Evolutionary conservation across 1,140 invertebrate genomes (phyloP).

Genomic region (Idris sp.): DNA sequence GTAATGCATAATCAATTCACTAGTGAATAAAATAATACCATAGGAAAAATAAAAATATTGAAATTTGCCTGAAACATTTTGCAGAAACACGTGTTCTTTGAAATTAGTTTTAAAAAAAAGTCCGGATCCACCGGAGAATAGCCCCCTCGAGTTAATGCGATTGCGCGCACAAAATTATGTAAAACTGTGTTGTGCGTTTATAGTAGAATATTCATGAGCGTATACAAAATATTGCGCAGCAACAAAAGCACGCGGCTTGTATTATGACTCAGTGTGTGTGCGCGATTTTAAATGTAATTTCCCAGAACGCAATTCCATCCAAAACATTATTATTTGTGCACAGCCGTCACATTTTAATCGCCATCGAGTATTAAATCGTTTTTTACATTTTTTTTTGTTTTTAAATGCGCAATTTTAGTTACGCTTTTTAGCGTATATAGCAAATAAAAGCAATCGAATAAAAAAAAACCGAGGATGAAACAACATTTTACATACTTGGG

Average conservation of each 20-base stretch:
- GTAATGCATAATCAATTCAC: no score
- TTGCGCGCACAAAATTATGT: constrained; percentile 26
- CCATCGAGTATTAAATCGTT: background rate
- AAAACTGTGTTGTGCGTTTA: constrained; percentile 28
- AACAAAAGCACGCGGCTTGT: constrained; percentile 3
- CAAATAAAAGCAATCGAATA: no score
- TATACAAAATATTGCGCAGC: constrained; percentile 1
- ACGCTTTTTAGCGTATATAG: no score
- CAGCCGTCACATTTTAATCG: background rate
- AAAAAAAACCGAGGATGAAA: no score
- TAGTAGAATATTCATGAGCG: constrained; percentile 27
- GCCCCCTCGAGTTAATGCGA: constrained; percentile 12
- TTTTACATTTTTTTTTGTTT: no score
- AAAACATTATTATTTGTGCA: background rate
- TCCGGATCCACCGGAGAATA: background rate
- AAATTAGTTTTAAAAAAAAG: constrained; percentile 21
- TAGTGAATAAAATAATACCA: no score
- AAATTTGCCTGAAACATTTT: constrained; percentile 1
- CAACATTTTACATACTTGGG: no score
- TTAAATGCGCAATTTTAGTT: no score
- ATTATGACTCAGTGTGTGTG: background rate
- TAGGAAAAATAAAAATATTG: no score
- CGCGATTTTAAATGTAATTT: constrained; percentile 2
- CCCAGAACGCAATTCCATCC: background rate
- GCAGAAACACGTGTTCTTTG: constrained; percentile 6